Evolutionary conservation across 2,113 vertebrate genomes (phyloP).

Genomic region (Perca flavescens): DNA sequence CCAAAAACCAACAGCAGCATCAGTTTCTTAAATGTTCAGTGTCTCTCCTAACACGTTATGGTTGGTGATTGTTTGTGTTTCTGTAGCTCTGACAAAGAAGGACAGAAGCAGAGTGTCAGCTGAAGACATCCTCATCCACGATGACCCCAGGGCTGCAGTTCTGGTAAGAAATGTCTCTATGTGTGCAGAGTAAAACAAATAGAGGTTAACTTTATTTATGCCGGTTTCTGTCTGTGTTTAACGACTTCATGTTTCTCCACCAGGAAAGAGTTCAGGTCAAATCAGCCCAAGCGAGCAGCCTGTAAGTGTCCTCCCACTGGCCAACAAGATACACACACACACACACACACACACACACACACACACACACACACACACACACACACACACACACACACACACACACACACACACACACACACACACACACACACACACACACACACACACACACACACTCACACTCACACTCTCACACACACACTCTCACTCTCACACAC

Average conservation of each 20-base stretch:
- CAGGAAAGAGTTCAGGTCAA: constrained; percentile 93
- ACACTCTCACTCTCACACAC: no score
- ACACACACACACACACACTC: neutral
- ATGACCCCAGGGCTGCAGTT: constrained; percentile 88
- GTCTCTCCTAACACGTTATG: neutral
- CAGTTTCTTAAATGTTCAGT: neutral
- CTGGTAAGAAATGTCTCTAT: constrained; percentile 79
- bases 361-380: neutral
- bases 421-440: neutral
- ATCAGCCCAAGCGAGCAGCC: constrained; percentile 89
- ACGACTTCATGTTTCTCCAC: constrained; percentile 56
- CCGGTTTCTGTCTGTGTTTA: constrained; percentile 17
- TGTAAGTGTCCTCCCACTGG: constrained; percentile 86
- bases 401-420: neutral
- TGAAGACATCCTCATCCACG: constrained; percentile 87
- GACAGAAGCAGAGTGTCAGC: constrained; percentile 84
- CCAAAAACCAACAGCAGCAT: neutral
- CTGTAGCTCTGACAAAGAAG: constrained; percentile 84
- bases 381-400: neutral
- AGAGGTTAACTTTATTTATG: neutral
- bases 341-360: neutral
- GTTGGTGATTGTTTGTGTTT: constrained; percentile 35
- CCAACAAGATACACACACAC: neutral
- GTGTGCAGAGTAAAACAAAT: neutral
- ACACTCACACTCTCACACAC: no score